Evolutionary conservation across 2,888 invertebrate species (phyloP), one percentile per base, ranked within the genome.

Genomic region (Brenthis ino): DNA sequence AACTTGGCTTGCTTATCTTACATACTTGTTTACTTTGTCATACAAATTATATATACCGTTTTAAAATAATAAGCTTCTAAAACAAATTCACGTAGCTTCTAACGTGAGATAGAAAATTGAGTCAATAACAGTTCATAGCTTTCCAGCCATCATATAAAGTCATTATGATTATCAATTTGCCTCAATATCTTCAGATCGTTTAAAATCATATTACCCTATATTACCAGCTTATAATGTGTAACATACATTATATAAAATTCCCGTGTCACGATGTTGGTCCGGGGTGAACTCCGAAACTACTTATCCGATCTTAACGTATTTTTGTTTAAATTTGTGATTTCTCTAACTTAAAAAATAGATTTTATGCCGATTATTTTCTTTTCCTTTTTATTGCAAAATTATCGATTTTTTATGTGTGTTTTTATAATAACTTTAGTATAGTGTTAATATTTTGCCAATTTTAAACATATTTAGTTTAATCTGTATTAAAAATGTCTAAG

Each of bases 141-240:
- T 72, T 65, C 69, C 14, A 57, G 24, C 5, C 14, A 60, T 57
- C 51, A 14, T 28, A 58, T n/a, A 58, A n/a, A 57, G 13, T 64
- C 54, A 50, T 43, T 54, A 12, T 50, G 63, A 68, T 72, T 70
- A 72, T 33, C 70, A 70, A 72, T 72, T 72, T 65, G 65, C 61
- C 51, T 58, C 67, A 61, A 61, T 56, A 28, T 64, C 51, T 37
- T n/a, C 47, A 51, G 55, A 24, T 50, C 63, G 57, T 57, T 65
- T 67, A 58, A 65, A 70, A 65, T 53, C 1, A 63, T 65, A 70
- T 70, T 70, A 69, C 48, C 69, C 61, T 54, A 55, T 51, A 64
- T 69, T 64, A 53, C 63, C 50, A 57, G 37, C 20, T 54, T 57
- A 58, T 14, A 54, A 20, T 43, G 43, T 54, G 14, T 14, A n/a